Evolutionary conservation across 2,113 vertebrate genomes (phyloP).

Genomic region (Sinocyclocheilus rhinocerous): DNA sequence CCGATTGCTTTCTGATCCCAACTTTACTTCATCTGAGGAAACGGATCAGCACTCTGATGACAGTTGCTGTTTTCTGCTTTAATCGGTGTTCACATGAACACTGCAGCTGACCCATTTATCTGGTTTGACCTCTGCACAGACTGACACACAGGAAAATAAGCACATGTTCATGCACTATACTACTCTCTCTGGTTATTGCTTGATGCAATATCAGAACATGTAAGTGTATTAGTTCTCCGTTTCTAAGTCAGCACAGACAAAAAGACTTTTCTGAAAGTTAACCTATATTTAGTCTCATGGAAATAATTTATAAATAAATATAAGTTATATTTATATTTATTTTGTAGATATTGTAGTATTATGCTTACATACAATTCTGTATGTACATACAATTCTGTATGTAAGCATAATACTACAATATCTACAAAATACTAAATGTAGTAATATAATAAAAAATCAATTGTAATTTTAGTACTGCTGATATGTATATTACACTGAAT

Average conservation of each 20-base stretch:
- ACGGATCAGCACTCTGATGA: not conserved
- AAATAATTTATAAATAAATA: no score
- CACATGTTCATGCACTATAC: not conserved
- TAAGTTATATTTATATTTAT: no score
- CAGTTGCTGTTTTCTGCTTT: not conserved
- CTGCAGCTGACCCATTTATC: conserved; percentile 11
- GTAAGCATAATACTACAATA: no score
- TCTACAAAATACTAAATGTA: no score
- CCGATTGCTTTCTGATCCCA: not conserved
- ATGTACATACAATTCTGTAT: no score
- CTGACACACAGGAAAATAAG: not conserved
- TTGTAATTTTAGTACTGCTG: no score
- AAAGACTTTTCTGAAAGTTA: not conserved
- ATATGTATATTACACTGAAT: no score
- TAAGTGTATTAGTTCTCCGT: not conserved
- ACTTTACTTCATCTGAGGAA: conserved; percentile 5
- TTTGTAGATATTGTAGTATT: no score
- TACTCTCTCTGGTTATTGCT: not conserved
- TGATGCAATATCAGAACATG: not conserved
- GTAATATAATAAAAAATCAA: no score
- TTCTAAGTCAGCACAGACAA: not conserved
- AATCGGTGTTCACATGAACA: conserved; percentile 9
- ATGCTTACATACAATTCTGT: no score
- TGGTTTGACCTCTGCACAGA: conserved; percentile 24
- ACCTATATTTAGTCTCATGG: no score